Conservation (phyloP, 2,888 invertebrate species). For the Cataglyphis albicans region DNA sequence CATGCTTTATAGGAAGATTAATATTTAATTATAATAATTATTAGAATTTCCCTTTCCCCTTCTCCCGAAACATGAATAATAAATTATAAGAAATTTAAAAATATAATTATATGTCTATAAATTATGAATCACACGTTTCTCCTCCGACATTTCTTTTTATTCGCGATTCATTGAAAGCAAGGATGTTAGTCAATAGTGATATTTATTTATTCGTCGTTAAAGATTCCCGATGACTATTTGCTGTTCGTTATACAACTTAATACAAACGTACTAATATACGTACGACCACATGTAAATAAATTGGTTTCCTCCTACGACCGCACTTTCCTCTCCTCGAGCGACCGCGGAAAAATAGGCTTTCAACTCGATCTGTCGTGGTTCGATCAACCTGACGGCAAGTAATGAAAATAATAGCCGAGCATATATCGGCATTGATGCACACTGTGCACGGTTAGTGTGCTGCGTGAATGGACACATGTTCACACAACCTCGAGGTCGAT, state of each 20-base stretch:
- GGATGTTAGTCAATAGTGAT: background rate
- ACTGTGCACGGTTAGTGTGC: background rate
- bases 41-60: background rate
- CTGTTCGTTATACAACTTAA: background rate
- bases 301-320: constrained; percentile 69
- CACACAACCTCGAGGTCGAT: constrained; percentile 48
- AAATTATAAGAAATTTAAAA: background rate
- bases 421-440: constrained; percentile 15
- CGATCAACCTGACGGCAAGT: constrained; percentile 32
- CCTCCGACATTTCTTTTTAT: background rate
- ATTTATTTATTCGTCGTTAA: background rate
- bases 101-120: background rate
- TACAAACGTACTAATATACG: background rate
- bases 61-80: background rate
- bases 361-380: constrained; percentile 53
- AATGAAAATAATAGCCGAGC: constrained; percentile 50
- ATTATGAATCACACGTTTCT: background rate
- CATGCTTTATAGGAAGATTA: background rate
- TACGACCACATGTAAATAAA: constrained; percentile 33
- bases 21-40: background rate
- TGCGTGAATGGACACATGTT: constrained; percentile 37
- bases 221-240: background rate
- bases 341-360: constrained; percentile 62
- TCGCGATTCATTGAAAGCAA: background rate
- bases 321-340: constrained; percentile 64